phyloP scores from a whole-genome alignment of 2,113 vertebrate genomes.

The Climacteris rufus region DNA sequence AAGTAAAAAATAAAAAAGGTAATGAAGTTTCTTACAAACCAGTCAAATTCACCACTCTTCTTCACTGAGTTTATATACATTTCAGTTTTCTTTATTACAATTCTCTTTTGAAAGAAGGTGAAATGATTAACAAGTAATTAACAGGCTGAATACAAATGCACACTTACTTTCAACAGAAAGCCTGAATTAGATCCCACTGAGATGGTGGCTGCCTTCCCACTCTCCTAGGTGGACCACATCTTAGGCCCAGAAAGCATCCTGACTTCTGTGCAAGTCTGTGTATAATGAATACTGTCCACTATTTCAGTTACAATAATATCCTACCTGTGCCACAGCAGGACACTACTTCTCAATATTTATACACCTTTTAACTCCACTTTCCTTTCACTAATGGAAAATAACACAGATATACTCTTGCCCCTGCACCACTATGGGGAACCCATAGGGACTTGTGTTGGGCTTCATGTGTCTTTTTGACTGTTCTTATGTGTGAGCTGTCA shows the following conservation, averaged over 20 bases:
- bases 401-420: neutral
- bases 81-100: neutral
- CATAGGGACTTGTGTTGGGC: neutral
- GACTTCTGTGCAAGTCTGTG: neutral
- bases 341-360: neutral
- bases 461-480: neutral
- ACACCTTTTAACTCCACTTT: neutral
- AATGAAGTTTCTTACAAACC: neutral
- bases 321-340: neutral
- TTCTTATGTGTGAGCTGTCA: neutral
- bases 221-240: neutral
- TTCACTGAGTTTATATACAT: neutral
- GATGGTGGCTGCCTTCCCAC: accelerated
- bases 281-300: neutral
- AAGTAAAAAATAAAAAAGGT: neutral
- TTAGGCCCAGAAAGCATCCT: neutral
- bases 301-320: neutral
- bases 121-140: neutral
- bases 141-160: accelerated
- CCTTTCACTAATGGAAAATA: neutral
- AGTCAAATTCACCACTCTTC: neutral
- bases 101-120: neutral
- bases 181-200: neutral
- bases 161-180: neutral
- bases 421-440: neutral